Evolutionary conservation across 2,797 vertebrate genomes (phyloP), one percentile per base, ranked within the genome.

Genomic region (Micropoecilia bifurca): DNA sequence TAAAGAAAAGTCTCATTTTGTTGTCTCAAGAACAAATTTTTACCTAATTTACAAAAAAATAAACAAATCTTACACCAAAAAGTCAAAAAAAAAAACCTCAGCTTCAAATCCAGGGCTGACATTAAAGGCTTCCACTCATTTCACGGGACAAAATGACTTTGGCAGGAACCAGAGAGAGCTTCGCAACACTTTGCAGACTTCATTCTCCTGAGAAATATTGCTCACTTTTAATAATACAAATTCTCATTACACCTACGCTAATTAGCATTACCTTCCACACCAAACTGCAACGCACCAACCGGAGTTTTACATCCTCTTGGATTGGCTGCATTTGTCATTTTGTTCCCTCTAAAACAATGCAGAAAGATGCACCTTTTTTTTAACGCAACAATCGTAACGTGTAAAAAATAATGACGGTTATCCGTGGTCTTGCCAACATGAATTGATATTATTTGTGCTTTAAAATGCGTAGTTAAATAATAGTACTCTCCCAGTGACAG

Each of bases 401-500:
- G 18, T 68, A 68, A 43, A 39, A 25, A 66, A 22, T 39, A 46
- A 22, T 43, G 30, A 28, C 28, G 5, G 36, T 22, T 5, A 75
- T 73, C 18, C 16, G 22, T 46, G 10, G 30, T 39, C 10, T n/a
- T 76, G 22, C 18, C 0, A 12, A 18, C n/a, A 14, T 71, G 69
- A 45, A 74, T 28, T 28, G 2, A 1, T 63, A 33, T 63, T 61
- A 36, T 63, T 73, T 79, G 33, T 66, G 33, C 50, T 63, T 30
- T 43, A 66, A 66, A 73, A 28, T 41, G 22, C 73, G 6, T 80
- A 30, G 43, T 72, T 79, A 39, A 83, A 36, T 79, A 66, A 80
- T 76, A 78, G 45, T 76, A 68, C 66, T 79, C n/a, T 87, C 80
- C 18, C 50, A 77, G 18, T 53, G 25, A 5, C 39, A 78, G 20